Percentiles rank a stretch among this genome's conserved stretches.
Conservation (phyloP, 2,797 vertebrate species). For the Fratercula arctica region DNA sequence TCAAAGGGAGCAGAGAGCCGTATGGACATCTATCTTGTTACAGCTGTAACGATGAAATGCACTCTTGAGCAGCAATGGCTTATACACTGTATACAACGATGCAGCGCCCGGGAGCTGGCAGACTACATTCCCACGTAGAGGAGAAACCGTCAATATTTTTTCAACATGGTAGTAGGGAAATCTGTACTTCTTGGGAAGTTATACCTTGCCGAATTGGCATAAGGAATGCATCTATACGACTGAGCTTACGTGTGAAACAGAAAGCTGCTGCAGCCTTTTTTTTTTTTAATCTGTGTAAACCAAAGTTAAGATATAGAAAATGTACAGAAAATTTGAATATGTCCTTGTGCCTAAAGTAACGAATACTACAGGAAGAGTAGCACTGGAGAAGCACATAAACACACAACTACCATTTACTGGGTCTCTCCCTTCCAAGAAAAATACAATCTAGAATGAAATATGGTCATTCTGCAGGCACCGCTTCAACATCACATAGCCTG, state of each 20-base stretch:
- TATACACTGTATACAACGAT: rapidly evolving
- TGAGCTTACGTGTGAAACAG: not conserved
- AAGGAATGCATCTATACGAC: not conserved
- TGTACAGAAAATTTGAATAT: not conserved
- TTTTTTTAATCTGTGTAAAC: not conserved
- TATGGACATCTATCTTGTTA: too few species aligned
- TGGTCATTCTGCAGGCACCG: not conserved
- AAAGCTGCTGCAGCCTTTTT: not conserved
- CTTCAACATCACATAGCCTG: not conserved
- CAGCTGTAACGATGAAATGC: not conserved
- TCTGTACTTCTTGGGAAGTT: not conserved
- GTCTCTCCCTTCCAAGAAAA: not conserved
- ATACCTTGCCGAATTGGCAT: not conserved
- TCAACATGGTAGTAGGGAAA: not conserved
- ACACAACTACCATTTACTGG: not conserved
- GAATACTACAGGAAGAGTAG: not conserved
- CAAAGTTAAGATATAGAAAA: not conserved
- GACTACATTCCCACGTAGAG: not conserved
- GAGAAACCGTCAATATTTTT: not conserved
- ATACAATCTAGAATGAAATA: not conserved
- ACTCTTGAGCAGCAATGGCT: not conserved
- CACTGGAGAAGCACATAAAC: not conserved
- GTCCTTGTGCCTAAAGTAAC: not conserved
- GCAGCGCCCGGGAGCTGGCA: not conserved
- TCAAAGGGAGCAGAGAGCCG: not conserved